Percentiles rank a stretch among this genome's conserved stretches.
phyloP scores from a whole-genome alignment of 2,113 vertebrate genomes.

The Eubucco bourcierii region DNA sequence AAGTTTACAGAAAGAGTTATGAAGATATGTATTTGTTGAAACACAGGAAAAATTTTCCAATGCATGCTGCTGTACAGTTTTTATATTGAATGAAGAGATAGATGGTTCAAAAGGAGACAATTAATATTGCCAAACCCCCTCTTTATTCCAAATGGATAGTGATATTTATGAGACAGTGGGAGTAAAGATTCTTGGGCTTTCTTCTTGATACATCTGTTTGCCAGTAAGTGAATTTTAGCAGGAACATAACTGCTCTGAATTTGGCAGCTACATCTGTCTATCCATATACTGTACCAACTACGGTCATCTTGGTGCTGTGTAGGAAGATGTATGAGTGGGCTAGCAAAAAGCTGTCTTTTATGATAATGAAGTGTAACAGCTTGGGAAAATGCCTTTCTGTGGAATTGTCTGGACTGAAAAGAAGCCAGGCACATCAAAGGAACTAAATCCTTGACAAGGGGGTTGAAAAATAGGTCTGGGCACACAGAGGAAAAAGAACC shows the following conservation, averaged over 20 bases:
- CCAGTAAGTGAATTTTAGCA: neutral
- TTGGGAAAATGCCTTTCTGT: conserved; percentile 1
- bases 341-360: neutral
- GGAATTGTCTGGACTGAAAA: neutral
- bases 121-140: neutral
- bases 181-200: neutral
- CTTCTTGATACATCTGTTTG: neutral
- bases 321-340: neutral
- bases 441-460: conserved; percentile 2
- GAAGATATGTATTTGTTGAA: neutral
- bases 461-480: conserved; percentile 19
- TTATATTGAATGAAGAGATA: neutral
- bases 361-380: neutral
- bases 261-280: neutral
- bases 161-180: neutral
- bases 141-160: neutral
- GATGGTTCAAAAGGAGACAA: neutral
- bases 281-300: neutral
- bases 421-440: conserved; percentile 14
- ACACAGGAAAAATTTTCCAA: neutral
- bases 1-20: neutral
- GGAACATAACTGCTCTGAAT: neutral
- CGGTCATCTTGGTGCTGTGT: neutral
- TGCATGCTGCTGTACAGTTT: neutral
- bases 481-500: neutral